Conservation (phyloP, 2,888 invertebrate species). For the Drosophila austrosaltans region DNA sequence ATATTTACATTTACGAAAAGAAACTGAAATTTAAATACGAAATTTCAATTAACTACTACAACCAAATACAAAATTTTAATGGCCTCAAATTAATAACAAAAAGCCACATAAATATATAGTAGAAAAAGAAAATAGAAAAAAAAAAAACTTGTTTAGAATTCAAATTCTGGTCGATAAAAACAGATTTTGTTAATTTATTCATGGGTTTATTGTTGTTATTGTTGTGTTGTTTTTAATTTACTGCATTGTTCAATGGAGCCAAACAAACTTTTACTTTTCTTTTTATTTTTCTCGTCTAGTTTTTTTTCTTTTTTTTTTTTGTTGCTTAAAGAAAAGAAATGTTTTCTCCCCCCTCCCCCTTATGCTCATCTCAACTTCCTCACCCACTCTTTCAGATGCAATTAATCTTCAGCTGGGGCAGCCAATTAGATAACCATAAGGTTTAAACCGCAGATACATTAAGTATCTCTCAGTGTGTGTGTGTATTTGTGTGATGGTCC, state of each 20-base stretch:
- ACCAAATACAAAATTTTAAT: conserved; percentile 30
- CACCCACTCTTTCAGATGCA: conserved; percentile 44
- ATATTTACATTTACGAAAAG: not conserved
- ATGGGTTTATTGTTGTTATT: conserved; percentile 33
- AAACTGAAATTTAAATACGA: conserved; percentile 5
- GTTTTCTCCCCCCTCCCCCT: conserved; percentile 43
- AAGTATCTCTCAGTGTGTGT: not conserved
- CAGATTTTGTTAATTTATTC: conserved; percentile 57
- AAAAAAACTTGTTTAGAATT: conserved; percentile 65
- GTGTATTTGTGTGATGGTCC: conserved; percentile 12
- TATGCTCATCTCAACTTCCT: conserved; percentile 12
- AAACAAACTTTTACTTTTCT: conserved; percentile 73
- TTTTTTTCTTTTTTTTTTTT: conserved; percentile 24
- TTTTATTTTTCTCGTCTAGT: conserved; percentile 38
- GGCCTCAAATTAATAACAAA: conserved; percentile 49
- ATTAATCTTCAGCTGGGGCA: conserved; percentile 60
- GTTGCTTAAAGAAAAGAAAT: conserved; percentile 24
- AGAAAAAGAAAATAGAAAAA: conserved; percentile 24
- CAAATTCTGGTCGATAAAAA: conserved; percentile 28
- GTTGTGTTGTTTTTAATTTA: conserved; percentile 44
- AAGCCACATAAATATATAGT: conserved; percentile 11
- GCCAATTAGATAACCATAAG: conserved; percentile 63
- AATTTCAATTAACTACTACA: conserved; percentile 40
- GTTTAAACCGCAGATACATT: conserved; percentile 9
- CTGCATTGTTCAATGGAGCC: conserved; percentile 56